These are phyloP conservation scores for Harpalus rubripes DNA, from an alignment of 2,888 invertebrate species.

Conservation along the genomic window DNA sequence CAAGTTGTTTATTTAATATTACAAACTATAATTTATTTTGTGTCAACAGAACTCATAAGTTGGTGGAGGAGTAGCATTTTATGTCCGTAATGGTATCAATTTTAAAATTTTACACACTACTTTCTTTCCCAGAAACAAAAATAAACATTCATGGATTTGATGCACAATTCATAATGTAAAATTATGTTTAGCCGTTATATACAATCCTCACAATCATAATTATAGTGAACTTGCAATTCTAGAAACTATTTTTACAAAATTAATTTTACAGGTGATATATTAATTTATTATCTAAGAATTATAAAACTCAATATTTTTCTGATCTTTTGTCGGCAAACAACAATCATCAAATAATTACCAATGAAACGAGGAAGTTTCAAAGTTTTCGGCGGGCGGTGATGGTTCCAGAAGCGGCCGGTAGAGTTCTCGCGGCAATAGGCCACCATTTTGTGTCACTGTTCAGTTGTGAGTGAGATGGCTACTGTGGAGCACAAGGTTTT, in stretches of 20 bases:
- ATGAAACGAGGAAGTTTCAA: neutral
- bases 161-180: neutral
- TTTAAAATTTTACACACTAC: neutral
- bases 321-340: neutral
- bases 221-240: neutral
- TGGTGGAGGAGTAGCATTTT: neutral
- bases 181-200: neutral
- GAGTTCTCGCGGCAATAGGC: too few relatives aligned
- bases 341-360: neutral
- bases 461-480: too few relatives aligned
- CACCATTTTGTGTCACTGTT: too few relatives aligned
- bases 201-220: neutral
- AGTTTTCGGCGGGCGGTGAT: too few relatives aligned
- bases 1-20: neutral
- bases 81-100: neutral
- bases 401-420: too few relatives aligned
- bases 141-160: neutral
- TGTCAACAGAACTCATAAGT: neutral
- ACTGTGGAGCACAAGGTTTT: too few relatives aligned
- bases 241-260: neutral
- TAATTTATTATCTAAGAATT: slow-evolving; percentile 8
- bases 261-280: neutral
- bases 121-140: neutral
- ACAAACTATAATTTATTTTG: neutral
- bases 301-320: neutral